Conservation (phyloP, 1,140 invertebrate species). For the Samia ricini region DNA sequence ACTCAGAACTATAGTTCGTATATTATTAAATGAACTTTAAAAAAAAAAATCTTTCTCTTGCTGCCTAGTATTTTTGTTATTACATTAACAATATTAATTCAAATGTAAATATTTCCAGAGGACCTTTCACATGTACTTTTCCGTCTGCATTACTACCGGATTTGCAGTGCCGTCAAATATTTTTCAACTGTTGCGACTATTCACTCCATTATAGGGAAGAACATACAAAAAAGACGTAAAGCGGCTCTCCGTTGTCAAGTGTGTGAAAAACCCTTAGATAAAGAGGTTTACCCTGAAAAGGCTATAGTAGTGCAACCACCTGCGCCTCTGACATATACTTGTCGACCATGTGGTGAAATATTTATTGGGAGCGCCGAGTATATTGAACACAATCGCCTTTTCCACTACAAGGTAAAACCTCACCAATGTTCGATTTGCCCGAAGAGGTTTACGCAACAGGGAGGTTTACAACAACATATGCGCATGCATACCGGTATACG, state of each 20-base stretch:
- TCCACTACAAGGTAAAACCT: conserved; percentile 74
- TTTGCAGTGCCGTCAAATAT: conserved; percentile 59
- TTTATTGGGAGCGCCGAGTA: conserved; percentile 66
- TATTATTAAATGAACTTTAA: no score
- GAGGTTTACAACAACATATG: conserved; percentile 76
- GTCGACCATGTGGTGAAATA: conserved; percentile 63
- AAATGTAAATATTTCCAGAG: conserved; percentile 32
- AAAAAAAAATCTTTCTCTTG: no score
- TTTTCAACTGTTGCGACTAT: conserved; percentile 72
- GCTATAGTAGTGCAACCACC: conserved; percentile 19
- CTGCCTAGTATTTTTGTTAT: no score
- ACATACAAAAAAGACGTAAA: conserved; percentile 67
- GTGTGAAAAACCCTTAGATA: conserved; percentile 68
- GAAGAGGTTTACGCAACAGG: conserved; percentile 71
- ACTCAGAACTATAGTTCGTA: no score
- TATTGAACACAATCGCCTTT: conserved; percentile 71
- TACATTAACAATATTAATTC: no score
- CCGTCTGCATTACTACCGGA: conserved; percentile 47
- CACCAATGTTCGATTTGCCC: conserved; percentile 66
- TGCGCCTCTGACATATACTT: conserved; percentile 37
- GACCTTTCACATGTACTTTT: conserved; percentile 66
- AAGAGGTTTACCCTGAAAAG: conserved; percentile 31
- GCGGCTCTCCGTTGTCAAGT: conserved; percentile 69
- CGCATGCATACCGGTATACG: conserved; percentile 85
- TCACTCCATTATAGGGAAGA: conserved; percentile 67